Evolutionary conservation across 1,140 invertebrate genomes (phyloP).

Genomic region (Hormaphis cornu): DNA sequence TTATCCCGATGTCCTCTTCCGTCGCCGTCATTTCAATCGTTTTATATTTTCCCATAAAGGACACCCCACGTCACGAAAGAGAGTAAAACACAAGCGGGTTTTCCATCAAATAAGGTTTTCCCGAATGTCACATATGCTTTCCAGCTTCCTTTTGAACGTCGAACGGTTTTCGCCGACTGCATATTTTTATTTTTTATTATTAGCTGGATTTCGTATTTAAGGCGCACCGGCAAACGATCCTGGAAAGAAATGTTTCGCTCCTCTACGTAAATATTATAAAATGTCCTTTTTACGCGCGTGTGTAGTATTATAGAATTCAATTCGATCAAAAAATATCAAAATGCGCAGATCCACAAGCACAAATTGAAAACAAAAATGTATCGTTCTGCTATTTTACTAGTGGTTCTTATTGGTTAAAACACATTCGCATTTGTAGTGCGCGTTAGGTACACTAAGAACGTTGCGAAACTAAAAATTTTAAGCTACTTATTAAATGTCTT

Average conservation of each 20-base stretch:
- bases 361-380: too few species aligned
- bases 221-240: neutral
- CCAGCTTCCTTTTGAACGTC: neutral
- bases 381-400: too few species aligned
- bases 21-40: neutral
- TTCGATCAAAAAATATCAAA: too few species aligned
- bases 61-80: neutral
- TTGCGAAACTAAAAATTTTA: too few species aligned
- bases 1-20: neutral
- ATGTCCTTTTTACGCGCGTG: too few species aligned
- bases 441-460: too few species aligned
- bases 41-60: neutral
- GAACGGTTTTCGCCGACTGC: slow-evolving; percentile 3
- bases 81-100: neutral
- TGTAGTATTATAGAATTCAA: too few species aligned
- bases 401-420: too few species aligned
- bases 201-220: neutral
- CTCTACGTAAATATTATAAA: too few species aligned
- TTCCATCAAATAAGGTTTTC: neutral
- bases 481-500: too few species aligned
- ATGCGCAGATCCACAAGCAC: too few species aligned
- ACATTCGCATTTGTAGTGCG: too few species aligned
- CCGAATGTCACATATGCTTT: neutral
- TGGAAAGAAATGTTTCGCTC: neutral
- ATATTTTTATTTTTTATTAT: neutral